Percentiles rank a stretch among this genome's conserved stretches.
phyloP scores from a whole-genome alignment of 1,140 invertebrate genomes.

The Caenorhabditis brenneri region DNA sequence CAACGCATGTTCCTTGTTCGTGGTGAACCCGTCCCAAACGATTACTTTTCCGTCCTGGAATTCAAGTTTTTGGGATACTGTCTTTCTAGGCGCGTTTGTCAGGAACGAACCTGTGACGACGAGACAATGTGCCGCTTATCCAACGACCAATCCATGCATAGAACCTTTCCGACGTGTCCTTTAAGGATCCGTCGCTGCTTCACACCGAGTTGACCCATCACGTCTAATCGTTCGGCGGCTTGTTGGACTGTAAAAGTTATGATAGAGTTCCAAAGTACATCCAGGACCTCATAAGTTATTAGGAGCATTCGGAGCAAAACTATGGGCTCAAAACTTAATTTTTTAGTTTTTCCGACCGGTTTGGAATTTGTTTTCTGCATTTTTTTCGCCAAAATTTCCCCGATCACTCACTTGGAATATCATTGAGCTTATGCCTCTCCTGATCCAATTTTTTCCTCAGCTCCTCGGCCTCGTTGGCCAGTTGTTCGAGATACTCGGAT shows the following conservation, averaged over 20 bases:
- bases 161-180: slow-evolving; percentile 96
- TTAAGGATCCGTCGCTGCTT: slow-evolving; percentile 92
- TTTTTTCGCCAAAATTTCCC: no score
- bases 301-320: no score
- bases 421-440: slow-evolving; percentile 94
- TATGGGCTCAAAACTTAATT: no score
- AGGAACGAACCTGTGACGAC: slow-evolving; percentile 98
- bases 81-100: no score
- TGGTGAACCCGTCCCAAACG: slow-evolving; percentile 99
- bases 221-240: slow-evolving; percentile 89
- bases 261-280: no score
- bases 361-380: no score
- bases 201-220: slow-evolving; percentile 86
- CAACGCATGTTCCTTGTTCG: slow-evolving; percentile 96
- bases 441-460: slow-evolving; percentile 92
- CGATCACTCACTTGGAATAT: slow-evolving; percentile 90
- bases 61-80: no score
- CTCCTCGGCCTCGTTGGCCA: slow-evolving; percentile 79
- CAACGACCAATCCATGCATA: slow-evolving; percentile 97
- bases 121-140: slow-evolving; percentile 98
- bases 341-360: no score
- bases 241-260: slow-evolving; percentile 86
- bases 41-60: slow-evolving; percentile 95
- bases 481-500: slow-evolving; percentile 62
- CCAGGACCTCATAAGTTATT: no score